Evolutionary conservation across 64 coral and sea anemone genomes (phyloP).

Genomic region (Montipora foliosa): DNA sequence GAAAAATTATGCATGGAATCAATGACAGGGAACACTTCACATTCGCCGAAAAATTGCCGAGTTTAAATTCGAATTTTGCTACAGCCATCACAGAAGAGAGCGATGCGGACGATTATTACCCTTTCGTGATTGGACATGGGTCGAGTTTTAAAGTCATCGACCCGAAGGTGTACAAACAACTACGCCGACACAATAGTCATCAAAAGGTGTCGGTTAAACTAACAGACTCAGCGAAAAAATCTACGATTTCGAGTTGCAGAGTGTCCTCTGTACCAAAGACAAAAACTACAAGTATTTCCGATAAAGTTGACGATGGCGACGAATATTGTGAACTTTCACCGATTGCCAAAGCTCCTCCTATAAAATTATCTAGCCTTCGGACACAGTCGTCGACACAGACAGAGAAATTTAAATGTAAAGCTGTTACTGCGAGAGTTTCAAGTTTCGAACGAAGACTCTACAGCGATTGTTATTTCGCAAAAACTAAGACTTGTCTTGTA

Average conservation of each 20-base stretch:
- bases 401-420: conserved; percentile 9
- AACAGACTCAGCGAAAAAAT: conserved; percentile 81
- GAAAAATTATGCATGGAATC: conserved; percentile 35
- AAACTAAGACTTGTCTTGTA: conserved; percentile 79
- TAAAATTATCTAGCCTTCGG: conserved; percentile 26
- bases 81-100: conserved; percentile 61
- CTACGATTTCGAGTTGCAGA: conserved; percentile 55
- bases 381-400: neutral
- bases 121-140: conserved; percentile 91
- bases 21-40: conserved; percentile 36
- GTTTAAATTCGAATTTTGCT: conserved; percentile 58
- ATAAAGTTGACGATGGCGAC: conserved; percentile 50
- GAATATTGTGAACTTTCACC: conserved; percentile 96
- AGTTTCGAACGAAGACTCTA: conserved; percentile 73
- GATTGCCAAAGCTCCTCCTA: conserved; percentile 76
- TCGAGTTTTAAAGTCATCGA: conserved; percentile 90
- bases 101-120: conserved; percentile 88
- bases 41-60: conserved; percentile 52
- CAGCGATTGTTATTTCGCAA: conserved; percentile 72
- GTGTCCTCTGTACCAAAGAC: conserved; percentile 28
- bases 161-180: conserved; percentile 93
- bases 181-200: conserved; percentile 91
- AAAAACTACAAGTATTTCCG: conserved; percentile 23
- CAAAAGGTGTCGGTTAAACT: conserved; percentile 74
- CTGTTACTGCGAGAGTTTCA: conserved; percentile 16